Percentiles rank a stretch among this genome's conserved stretches.
Conservation (phyloP, 2,797 vertebrate species). For the Platalea minor region DNA sequence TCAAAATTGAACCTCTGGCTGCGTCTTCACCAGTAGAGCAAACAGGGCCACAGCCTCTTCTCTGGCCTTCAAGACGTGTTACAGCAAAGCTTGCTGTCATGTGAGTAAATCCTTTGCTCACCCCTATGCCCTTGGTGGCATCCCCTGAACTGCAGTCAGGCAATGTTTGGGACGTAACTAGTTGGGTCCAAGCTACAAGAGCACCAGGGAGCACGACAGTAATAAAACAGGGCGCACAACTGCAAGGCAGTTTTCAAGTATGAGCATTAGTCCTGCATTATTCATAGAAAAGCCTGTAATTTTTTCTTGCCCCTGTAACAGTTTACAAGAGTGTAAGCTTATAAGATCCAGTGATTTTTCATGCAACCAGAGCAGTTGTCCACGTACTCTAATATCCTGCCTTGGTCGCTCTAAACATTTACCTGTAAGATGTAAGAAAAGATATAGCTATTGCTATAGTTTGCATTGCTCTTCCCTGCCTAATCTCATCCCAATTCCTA, state of each 20-base stretch:
- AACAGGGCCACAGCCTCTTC: background rate
- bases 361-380: background rate
- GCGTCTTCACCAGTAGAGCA: background rate
- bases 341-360: background rate
- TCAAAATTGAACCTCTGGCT: background rate
- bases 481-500: background rate
- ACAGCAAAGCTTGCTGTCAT: background rate
- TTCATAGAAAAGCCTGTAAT: background rate
- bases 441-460: background rate
- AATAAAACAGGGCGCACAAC: background rate
- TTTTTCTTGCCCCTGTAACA: background rate
- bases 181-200: background rate
- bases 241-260: background rate
- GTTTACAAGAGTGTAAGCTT: background rate
- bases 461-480: background rate
- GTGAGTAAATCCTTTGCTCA: background rate
- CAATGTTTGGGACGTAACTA: background rate
- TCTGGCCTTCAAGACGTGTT: background rate
- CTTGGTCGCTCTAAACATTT: background rate
- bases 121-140: rapidly evolving
- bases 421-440: background rate
- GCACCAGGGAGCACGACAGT: background rate
- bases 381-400: background rate
- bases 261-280: background rate
- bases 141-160: background rate